phyloP scores from a whole-genome alignment of 1,140 invertebrate genomes.

The Cotesia vestalis region DNA sequence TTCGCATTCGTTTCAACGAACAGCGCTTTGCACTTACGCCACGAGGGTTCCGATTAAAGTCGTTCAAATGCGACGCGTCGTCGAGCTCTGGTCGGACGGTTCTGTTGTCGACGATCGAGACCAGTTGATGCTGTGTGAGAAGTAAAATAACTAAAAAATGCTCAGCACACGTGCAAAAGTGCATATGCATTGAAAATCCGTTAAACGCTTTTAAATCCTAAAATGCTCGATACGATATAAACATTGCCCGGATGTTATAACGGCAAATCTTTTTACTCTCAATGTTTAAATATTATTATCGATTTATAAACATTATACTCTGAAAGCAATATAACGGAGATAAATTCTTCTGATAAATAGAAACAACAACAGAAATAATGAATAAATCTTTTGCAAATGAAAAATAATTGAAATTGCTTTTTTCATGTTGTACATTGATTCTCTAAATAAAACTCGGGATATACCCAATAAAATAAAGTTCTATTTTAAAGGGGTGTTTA shows the following conservation, averaged over 20 bases:
- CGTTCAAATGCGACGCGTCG: constrained; percentile 37
- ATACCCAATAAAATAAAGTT: no score
- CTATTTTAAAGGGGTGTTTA: neutral
- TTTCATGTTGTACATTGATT: no score
- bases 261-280: neutral
- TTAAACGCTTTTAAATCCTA: constrained; percentile 34
- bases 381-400: no score
- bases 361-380: neutral
- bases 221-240: constrained; percentile 22
- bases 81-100: constrained; percentile 35
- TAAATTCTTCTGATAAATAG: neutral
- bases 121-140: constrained; percentile 30
- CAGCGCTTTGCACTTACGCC: constrained; percentile 58
- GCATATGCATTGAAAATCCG: constrained; percentile 34
- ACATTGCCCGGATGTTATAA: constrained; percentile 2
- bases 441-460: no score
- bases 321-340: no score
- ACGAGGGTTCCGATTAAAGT: constrained; percentile 54
- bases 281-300: constrained; percentile 2
- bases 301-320: constrained; percentile 2
- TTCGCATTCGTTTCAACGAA: constrained; percentile 52
- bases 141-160: constrained; percentile 23
- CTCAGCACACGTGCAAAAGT: constrained; percentile 31
- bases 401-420: no score
- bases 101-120: constrained; percentile 19